Base-by-base conservation (phyloP, 2,113 vertebrate genomes). In the Sitta europaea region DNA sequence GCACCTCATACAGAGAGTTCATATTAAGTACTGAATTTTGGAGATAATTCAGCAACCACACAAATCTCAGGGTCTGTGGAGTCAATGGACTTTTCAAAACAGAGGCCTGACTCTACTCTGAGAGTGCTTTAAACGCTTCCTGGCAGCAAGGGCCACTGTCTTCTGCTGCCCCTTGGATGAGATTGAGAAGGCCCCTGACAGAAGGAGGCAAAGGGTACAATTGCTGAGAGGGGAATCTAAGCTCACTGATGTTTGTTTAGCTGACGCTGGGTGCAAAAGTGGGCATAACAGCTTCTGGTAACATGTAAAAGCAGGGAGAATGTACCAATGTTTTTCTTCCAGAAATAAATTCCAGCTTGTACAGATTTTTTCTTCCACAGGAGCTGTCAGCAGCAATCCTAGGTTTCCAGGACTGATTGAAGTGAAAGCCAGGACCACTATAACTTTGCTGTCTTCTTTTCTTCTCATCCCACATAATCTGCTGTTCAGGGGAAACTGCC, bases 401-500 rank as follows among this genome's bases (percentile, higher is more conserved):
- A 55, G 10, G n/a, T 85, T 88, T 67, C 45, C 16, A 63, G 14
- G 29, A 25, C 14, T 54, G 13, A 78, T 71, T 86, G 78, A 72
- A 71, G 14, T 25, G 73, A 90, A 90, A 18, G 10, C 36, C 29
- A 58, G 19, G 22, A 67, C 22, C 24, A 63, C 38, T 65, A 22
- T 12, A 72, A 33, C 11, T 82, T 84, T 27, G 13, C 15, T 55
- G 4, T 29, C 35, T 2, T 84, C 36, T 61, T 70, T 84, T 66
- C 38, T 35, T 85, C 23, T 27, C 21, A 75, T n/a, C 5, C 16
- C 12, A 42, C 0, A 0, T 5, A 47, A 38, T 36, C 29, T n/a
- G 14, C 25, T 65, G 22, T 48, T 82, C 36, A 28, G n/a, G 28
- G 16, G 17, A 33, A 77, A 78, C 16, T 48, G 43, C 21, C 20